A percentile compares a stretch with the other conserved stretches of the same genome.
phyloP scores from a whole-genome alignment of 1,140 invertebrate species.

The Ericerus pela region DNA sequence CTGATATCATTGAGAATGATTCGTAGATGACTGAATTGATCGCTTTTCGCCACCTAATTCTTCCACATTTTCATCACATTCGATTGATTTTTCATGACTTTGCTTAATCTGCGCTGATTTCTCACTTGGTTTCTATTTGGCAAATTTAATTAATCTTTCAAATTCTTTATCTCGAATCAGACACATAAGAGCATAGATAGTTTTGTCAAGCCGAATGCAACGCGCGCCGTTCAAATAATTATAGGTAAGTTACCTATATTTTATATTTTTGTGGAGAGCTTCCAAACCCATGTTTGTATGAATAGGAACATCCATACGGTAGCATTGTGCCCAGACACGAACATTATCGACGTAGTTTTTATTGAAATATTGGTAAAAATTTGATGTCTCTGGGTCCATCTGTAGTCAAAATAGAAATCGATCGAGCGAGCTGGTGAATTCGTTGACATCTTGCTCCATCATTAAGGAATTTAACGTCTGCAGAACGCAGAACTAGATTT shows the following conservation, averaged over 20 bases:
- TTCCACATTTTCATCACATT: neutral
- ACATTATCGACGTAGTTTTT: neutral
- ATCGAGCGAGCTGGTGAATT: neutral
- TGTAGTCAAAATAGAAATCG: neutral
- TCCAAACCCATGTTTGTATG: neutral
- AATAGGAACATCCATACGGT: neutral
- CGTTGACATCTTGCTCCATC: conserved; percentile 1
- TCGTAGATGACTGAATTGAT: neutral
- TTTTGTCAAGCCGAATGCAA: neutral
- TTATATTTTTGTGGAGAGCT: conserved; percentile 3
- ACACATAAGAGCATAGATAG: neutral
- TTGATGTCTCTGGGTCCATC: neutral
- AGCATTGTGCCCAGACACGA: neutral
- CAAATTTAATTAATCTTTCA: neutral
- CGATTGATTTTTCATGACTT: neutral
- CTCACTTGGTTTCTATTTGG: neutral
- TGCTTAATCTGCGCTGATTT: neutral
- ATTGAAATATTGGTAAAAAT: neutral
- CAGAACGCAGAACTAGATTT: neutral
- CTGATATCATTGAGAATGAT: neutral
- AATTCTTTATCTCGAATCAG: neutral
- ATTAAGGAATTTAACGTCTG: neutral
- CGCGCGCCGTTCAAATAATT: neutral
- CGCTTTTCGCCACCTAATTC: neutral
- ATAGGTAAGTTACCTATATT: too few species aligned